phyloP scores from a whole-genome alignment of 1,140 invertebrate genomes.

The Trigoniulus corallinus region DNA sequence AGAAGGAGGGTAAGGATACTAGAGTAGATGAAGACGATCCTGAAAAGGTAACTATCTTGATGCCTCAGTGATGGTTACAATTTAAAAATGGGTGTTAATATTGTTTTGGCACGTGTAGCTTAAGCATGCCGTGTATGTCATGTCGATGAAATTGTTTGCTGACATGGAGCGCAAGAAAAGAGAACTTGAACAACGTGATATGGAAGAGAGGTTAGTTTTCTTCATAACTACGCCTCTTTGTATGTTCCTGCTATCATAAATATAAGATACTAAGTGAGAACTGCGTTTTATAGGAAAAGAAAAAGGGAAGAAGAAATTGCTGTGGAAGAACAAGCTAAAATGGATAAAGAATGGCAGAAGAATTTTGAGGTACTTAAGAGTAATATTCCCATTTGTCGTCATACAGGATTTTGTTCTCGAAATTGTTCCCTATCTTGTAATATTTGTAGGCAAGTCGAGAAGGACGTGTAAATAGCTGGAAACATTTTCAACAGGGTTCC shows the following conservation, averaged over 20 bases:
- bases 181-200: constrained; percentile 67
- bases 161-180: constrained; percentile 76
- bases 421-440: no score
- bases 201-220: constrained; percentile 57
- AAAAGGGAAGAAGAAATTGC: constrained; percentile 88
- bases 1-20: constrained; percentile 69
- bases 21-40: constrained; percentile 89
- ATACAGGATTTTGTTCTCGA: neutral
- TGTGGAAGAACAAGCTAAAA: constrained; percentile 70
- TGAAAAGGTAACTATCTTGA: constrained; percentile 31
- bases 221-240: neutral
- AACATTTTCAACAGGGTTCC: constrained; percentile 64
- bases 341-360: constrained; percentile 89
- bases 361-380: constrained; percentile 72
- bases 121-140: constrained; percentile 86
- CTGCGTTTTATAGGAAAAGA: constrained; percentile 54
- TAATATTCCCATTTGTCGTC: no score
- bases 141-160: constrained; percentile 97
- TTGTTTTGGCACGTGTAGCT: constrained; percentile 35
- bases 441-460: constrained; percentile 80
- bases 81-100: neutral
- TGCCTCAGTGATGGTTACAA: no score
- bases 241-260: neutral
- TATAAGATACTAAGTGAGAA: no score
- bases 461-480: constrained; percentile 88